Percentiles rank a stretch among this genome's conserved stretches.
Evolutionary conservation across 1,140 invertebrate species (phyloP).

Genomic region (Copidosoma floridanum): DNA sequence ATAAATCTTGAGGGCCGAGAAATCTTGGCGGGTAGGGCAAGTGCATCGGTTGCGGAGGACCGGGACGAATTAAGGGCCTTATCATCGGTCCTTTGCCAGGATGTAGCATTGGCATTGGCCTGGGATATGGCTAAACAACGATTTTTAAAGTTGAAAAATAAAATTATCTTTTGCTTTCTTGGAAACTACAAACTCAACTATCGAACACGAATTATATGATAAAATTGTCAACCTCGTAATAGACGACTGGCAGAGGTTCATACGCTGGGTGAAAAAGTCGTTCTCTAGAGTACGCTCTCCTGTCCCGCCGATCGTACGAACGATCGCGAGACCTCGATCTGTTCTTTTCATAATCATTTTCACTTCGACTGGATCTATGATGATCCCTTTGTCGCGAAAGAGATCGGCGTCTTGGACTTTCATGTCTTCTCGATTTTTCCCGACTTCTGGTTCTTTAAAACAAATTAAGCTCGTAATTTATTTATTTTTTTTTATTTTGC

Average conservation of each 20-base stretch:
- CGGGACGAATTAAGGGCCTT: not conserved
- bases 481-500: not conserved
- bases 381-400: conserved; percentile 6
- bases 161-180: not conserved
- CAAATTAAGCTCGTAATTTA: not conserved
- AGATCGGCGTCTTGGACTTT: not conserved
- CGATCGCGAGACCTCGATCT: not conserved
- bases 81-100: too few species aligned
- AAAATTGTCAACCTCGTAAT: conserved; percentile 2
- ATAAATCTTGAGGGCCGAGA: not conserved
- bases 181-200: too few species aligned
- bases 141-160: too few species aligned
- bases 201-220: too few species aligned
- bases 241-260: conserved; percentile 1
- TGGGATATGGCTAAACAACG: too few species aligned
- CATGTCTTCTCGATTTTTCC: not conserved
- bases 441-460: not conserved
- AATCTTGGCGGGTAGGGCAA: conserved; percentile 1
- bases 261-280: not conserved
- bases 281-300: not conserved
- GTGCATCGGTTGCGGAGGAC: not conserved
- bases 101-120: conserved; percentile 8
- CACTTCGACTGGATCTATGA: conserved; percentile 3
- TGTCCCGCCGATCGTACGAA: not conserved
- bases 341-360: conserved; percentile 5